Conservation (phyloP, 2,113 vertebrate genomes). For the Plecotus auritus region DNA sequence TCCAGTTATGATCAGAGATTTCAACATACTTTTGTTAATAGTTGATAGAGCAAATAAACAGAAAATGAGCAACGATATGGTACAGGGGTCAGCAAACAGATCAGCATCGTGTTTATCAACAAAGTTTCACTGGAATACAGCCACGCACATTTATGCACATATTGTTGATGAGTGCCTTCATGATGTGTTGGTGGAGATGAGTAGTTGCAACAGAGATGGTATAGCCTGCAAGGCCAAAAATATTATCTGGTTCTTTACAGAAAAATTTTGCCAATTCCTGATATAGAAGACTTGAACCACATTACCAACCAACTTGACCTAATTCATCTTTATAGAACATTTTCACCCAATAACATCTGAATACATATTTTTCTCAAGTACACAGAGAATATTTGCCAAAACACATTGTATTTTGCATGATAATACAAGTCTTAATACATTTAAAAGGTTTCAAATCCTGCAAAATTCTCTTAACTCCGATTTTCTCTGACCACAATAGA, state of each 20-base stretch:
- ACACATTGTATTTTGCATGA: not conserved
- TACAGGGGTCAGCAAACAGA: not conserved
- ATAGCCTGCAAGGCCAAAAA: not conserved
- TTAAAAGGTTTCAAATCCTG: not conserved
- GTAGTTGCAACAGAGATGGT: not conserved
- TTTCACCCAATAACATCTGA: not conserved
- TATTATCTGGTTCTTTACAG: not conserved
- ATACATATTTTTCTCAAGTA: not conserved
- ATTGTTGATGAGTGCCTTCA: not conserved
- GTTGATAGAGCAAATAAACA: not conserved
- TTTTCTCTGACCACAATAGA: not conserved
- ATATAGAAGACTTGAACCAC: not conserved
- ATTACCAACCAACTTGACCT: not conserved
- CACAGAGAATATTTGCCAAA: not conserved
- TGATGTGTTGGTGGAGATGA: not conserved
- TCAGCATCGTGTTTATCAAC: not conserved
- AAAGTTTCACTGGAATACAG: not conserved
- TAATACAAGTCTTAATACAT: not conserved
- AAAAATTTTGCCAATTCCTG: not conserved
- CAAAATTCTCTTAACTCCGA: not conserved
- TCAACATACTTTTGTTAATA: not conserved
- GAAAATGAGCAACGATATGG: not conserved
- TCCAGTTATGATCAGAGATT: not conserved
- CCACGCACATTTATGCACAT: not conserved
- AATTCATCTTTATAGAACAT: not conserved